Evolutionary conservation across 2,113 vertebrate species (phyloP), one percentile per base, ranked within the genome.

Genomic region (Gnathonemus echidnorhynchus): DNA sequence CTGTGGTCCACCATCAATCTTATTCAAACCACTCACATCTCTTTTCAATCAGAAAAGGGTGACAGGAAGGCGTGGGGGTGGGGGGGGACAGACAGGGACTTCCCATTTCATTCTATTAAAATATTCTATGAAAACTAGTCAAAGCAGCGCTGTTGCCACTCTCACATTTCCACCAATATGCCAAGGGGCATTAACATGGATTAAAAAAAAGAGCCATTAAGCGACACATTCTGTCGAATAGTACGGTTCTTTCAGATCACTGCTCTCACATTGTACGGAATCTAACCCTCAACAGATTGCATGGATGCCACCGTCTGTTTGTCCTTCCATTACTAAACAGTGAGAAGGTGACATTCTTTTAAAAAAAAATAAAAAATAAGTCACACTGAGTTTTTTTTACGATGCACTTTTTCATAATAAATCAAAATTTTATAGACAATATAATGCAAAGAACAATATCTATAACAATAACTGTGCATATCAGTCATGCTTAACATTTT

Each of bases 1-100:
- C 92, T 80, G 91, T 87, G 70, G 90, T 91, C 88, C 90, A 52
- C 90, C 91, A 93, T 93, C 90, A 91, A 91, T 91, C 90, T 89
- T 86, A 91, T 46, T 94, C 93, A 92, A 91, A 87, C n/a, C 89
- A 90, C 88, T 31, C 88, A 90, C 90, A 66, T 84, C 88, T 88
- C 56, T 77, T 70, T 74, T 86, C 50, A 91, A 89, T 91, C 58
- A 83, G 90, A 89, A 48, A 53, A 89, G 46, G 70, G 87, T 53
- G 42, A 52, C 91, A 85, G 91, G 93, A 91, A 50, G 48, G 9
- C 15, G 66, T 48, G 39, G 45, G 70, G 80, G 31, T 83, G 87
- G 31, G 66, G 83, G 49, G 24, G 50, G 3, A 15, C 27, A 39
- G 1, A 17, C 70, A 77, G 74, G 35, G 74, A 42, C 74, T 42